phyloP scores from a whole-genome alignment of 2,797 vertebrate genomes.

The Epinephelus coioides region DNA sequence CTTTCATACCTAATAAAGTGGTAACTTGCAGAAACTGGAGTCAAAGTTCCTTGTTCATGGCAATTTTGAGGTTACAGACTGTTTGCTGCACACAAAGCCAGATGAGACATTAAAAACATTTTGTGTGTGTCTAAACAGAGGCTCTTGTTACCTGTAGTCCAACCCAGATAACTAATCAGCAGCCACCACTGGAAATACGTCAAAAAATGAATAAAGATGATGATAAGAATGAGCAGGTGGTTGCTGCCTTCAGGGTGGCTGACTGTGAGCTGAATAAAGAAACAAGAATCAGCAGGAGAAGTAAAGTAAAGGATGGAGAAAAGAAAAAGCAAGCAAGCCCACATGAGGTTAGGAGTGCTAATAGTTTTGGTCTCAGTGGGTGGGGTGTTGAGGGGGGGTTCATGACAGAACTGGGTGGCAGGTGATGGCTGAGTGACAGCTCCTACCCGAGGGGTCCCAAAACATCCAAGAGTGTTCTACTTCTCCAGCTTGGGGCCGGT shows the following conservation, averaged over 20 bases:
- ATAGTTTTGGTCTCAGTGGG: constrained; percentile 71
- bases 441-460: constrained; percentile 55
- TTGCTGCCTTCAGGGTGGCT: constrained; percentile 37
- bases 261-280: constrained; percentile 57
- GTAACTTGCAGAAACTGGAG: neutral
- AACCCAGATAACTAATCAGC: constrained; percentile 26
- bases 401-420: constrained; percentile 80
- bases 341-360: constrained; percentile 68
- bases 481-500: constrained; percentile 47
- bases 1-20: neutral
- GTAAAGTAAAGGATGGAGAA: constrained; percentile 30
- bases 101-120: neutral
- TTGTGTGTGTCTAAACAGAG: neutral
- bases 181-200: constrained; percentile 14
- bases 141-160: constrained; percentile 2
- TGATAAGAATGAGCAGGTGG: constrained; percentile 40
- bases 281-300: constrained; percentile 41
- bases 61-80: neutral
- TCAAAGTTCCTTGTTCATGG: neutral
- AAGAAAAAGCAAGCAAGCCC: constrained; percentile 47
- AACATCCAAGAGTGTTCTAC: constrained; percentile 56
- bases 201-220: constrained; percentile 28
- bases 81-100: neutral
- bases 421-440: constrained; percentile 74
- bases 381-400: constrained; percentile 22